A percentile compares a stretch with the other conserved stretches of the same genome.
Conservation (phyloP, 2,113 vertebrate genomes). For the Percina caprodes region DNA sequence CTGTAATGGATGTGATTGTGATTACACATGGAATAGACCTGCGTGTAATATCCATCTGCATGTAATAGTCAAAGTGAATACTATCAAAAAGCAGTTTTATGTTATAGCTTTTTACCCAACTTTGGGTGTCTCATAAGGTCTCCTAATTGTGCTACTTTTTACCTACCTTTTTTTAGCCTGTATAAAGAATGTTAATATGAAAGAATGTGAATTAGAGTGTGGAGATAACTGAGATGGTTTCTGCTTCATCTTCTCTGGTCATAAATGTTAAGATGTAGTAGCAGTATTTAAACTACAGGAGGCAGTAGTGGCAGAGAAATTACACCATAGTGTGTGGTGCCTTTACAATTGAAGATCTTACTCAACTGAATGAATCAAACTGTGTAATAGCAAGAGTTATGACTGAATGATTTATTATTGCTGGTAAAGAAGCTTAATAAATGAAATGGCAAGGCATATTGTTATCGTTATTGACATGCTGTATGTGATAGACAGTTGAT, state of each 20-base stretch:
- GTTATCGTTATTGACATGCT: conserved; percentile 2
- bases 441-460: background rate
- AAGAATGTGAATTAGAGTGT: background rate
- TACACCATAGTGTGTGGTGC: background rate
- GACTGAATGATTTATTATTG: background rate
- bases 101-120: background rate
- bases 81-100: background rate
- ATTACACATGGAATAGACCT: background rate
- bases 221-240: background rate
- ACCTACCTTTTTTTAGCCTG: background rate
- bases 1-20: background rate
- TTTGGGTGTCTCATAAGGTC: too few species aligned
- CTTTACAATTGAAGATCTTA: conserved; percentile 23
- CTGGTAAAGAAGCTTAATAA: background rate
- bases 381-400: background rate
- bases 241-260: background rate
- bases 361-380: conserved; percentile 7
- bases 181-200: background rate
- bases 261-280: conserved; percentile 40
- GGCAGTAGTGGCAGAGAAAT: conserved; percentile 69
- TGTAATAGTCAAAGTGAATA: background rate
- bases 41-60: background rate
- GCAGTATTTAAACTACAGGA: conserved; percentile 45
- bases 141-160: background rate
- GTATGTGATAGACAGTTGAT: background rate